Base-by-base conservation (phyloP, 2,113 vertebrate species). In the Mus spicilegus region DNA sequence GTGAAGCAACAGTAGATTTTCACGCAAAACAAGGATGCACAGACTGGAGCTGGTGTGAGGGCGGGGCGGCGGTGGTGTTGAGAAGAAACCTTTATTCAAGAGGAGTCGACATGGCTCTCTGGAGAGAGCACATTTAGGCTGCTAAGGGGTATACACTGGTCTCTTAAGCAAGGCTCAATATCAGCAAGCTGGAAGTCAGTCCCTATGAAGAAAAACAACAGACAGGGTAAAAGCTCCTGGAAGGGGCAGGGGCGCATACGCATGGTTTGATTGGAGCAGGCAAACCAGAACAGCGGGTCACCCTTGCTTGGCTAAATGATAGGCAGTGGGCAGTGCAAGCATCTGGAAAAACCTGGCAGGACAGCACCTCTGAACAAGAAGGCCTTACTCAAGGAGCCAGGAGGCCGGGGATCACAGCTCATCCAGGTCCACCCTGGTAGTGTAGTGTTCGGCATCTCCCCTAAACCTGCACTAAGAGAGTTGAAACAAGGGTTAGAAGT, bases 161-260 rank as follows among this genome's bases (percentile, higher is more conserved):
- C 93, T 95, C 88, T 95, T 88, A 46, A 90, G 88, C 36, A 81
- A 70, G 56, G 51, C n/a, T 90, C 72, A 2, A 1, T 22, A 39
- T 85, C 69, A 88, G 93, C 4, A 51, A 92, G 77, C 80, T 54
- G 90, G 76, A 96, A 94, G 61, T 54, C 56, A 72, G 70, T 72
- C 75, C 75, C 67, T 69, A 36, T 33, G 67, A 95, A 95, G 73
- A 65, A 88, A 93, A 95, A 76, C 81, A 87, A 84, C n/a, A 56
- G 36, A 81, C 19, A 82, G 76, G 42, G 58, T 54, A 76, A 82
- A 54, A 33, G 22, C 33, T 39, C 7, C 0, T 5, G 67, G 46
- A 36, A 69, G 30, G 67, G 12, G 28, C 28, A 67, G 65, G 65
- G 65, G 28, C 28, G 33, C 30, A 69, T 69, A 33, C 2, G 16